Conservation (phyloP, 2,797 vertebrate genomes). For the Luscinia luscinia region DNA sequence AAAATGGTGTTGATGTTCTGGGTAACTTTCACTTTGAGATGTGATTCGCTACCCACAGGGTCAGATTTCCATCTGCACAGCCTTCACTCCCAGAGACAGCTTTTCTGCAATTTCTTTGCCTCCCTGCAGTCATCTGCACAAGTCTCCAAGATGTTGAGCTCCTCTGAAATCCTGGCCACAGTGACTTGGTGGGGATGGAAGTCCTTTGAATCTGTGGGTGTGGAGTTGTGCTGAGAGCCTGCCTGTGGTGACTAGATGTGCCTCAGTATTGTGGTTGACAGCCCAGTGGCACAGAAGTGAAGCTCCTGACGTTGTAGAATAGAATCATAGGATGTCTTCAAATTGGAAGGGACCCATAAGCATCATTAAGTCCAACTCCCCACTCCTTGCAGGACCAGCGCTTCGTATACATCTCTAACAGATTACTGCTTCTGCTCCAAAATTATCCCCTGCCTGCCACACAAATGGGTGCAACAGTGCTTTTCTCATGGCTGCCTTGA, state of each 20-base stretch:
- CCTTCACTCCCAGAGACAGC: background rate
- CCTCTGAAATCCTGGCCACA: background rate
- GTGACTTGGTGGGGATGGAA: background rate
- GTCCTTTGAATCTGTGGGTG: background rate
- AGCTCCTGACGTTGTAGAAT: background rate
- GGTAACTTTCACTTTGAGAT: background rate
- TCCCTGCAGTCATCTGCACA: background rate
- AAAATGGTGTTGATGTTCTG: background rate
- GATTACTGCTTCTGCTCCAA: slow-evolving; percentile 20
- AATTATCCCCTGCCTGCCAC: slow-evolving; percentile 4
- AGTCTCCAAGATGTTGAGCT: background rate
- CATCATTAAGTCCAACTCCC: background rate
- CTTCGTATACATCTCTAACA: background rate
- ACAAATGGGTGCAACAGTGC: background rate
- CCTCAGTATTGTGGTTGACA: background rate
- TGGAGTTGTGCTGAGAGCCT: background rate
- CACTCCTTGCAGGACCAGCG: background rate
- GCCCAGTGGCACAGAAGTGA: background rate
- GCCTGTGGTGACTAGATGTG: background rate
- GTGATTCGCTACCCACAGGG: fast-evolving
- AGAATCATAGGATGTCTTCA: background rate
- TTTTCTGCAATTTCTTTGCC: background rate
- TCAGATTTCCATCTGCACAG: background rate
- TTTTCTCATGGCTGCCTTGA: slow-evolving; percentile 24
- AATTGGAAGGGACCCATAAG: background rate